These are phyloP conservation scores for Pseudoips prasinana DNA, from an alignment of 2,888 invertebrate genomes.

Conservation along the genomic window DNA sequence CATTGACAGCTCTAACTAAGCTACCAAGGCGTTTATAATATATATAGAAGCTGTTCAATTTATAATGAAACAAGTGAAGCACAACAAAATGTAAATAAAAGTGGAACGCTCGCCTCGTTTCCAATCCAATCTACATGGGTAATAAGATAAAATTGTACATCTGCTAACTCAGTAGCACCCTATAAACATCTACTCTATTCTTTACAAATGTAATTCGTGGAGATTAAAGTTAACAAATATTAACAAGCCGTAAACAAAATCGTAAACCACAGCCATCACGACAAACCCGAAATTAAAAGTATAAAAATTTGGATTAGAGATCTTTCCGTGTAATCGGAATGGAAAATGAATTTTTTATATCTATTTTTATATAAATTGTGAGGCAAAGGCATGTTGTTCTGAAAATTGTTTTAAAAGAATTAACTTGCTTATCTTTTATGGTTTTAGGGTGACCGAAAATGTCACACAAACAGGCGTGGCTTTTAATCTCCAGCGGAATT, in stretches of 20 bases:
- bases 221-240: slow-evolving; percentile 27
- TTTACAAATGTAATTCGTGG: slow-evolving; percentile 32
- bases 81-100: too few species aligned
- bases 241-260: slow-evolving; percentile 39
- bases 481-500: slow-evolving; percentile 3
- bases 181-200: too few species aligned
- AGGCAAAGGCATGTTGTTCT: slow-evolving; percentile 6
- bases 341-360: slow-evolving; percentile 21
- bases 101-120: too few species aligned
- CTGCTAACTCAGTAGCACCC: too few species aligned
- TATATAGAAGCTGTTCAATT: too few species aligned
- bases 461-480: slow-evolving; percentile 5
- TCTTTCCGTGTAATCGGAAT: slow-evolving; percentile 17
- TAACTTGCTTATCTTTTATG: too few species aligned
- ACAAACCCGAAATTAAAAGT: slow-evolving; percentile 46
- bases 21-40: too few species aligned
- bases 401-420: slow-evolving; percentile 6
- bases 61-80: too few species aligned
- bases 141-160: too few species aligned
- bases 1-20: too few species aligned
- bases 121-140: too few species aligned
- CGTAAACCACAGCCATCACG: slow-evolving; percentile 46
- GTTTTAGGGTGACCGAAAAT: neutral
- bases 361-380: slow-evolving; percentile 8
- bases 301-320: slow-evolving; percentile 46